A percentile compares a stretch with the other conserved stretches of the same genome.
These are phyloP conservation scores for Phylloscopus trochiloides DNA, from an alignment of 2,113 vertebrate genomes.

Conservation along the genomic window DNA sequence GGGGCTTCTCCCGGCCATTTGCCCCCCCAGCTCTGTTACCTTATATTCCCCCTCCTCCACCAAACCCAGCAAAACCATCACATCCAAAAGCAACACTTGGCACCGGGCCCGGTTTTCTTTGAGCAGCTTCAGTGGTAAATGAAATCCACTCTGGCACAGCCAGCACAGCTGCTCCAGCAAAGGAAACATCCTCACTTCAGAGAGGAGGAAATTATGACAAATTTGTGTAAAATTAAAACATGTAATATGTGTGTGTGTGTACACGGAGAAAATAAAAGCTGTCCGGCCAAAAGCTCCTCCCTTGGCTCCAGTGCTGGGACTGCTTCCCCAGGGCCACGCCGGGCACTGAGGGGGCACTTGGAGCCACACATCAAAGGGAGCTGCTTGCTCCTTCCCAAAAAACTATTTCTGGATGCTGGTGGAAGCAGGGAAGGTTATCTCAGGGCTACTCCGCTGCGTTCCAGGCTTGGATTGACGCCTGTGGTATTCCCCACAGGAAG, in stretches of 20 bases:
- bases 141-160: constrained; percentile 34
- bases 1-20: neutral
- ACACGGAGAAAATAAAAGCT: neutral
- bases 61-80: constrained; percentile 23
- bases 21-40: neutral
- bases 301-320: neutral
- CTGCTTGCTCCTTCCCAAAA: neutral
- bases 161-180: constrained; percentile 65
- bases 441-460: neutral
- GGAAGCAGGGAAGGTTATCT: neutral
- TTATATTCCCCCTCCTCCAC: neutral
- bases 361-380: neutral
- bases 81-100: constrained; percentile 49
- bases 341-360: neutral
- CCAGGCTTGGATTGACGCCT: neutral
- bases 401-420: neutral
- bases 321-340: neutral
- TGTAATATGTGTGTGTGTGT: neutral
- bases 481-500: neutral
- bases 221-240: constrained; percentile 41
- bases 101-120: constrained; percentile 4
- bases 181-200: constrained; percentile 36
- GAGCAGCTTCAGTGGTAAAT: constrained; percentile 54
- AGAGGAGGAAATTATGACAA: constrained; percentile 39
- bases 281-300: neutral